These are phyloP conservation scores for Pogoniulus pusillus DNA, from an alignment of 2,797 vertebrate species.

Conservation along the genomic window DNA sequence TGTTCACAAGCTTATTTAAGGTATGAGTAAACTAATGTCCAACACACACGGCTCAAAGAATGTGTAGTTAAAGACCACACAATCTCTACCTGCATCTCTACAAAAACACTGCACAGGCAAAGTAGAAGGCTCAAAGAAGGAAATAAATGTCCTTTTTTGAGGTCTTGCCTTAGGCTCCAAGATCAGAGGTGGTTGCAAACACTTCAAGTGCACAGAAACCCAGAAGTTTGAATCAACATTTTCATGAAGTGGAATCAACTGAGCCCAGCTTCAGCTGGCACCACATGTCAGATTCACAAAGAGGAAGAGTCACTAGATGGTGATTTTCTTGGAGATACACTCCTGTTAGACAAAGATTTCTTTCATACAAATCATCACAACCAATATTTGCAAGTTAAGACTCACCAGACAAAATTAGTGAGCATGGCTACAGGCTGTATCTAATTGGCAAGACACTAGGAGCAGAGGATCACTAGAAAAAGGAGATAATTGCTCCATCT, in stretches of 20 bases:
- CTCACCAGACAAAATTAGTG: not conserved
- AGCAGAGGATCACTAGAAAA: not conserved
- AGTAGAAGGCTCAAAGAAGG: not conserved
- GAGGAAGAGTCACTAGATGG: not conserved
- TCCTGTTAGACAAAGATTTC: not conserved
- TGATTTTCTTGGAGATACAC: not conserved
- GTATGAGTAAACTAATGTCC: not conserved
- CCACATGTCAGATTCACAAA: not conserved
- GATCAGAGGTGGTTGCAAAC: not conserved
- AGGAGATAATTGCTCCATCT: slow-evolving; percentile 30
- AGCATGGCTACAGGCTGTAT: not conserved
- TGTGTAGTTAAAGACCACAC: not conserved
- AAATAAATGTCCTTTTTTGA: not conserved
- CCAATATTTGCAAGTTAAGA: slow-evolving; percentile 20
- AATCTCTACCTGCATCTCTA: not conserved
- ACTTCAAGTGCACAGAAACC: not conserved
- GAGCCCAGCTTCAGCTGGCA: not conserved
- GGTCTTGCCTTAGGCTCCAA: not conserved
- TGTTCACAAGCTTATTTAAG: not conserved
- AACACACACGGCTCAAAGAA: not conserved
- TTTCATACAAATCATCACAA: not conserved
- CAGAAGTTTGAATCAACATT: not conserved
- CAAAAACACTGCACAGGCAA: not conserved
- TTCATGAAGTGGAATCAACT: not conserved
- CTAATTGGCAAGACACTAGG: slow-evolving; percentile 16